Base-by-base conservation (phyloP, 1,140 invertebrate species). In the Penaeus indicus region DNA sequence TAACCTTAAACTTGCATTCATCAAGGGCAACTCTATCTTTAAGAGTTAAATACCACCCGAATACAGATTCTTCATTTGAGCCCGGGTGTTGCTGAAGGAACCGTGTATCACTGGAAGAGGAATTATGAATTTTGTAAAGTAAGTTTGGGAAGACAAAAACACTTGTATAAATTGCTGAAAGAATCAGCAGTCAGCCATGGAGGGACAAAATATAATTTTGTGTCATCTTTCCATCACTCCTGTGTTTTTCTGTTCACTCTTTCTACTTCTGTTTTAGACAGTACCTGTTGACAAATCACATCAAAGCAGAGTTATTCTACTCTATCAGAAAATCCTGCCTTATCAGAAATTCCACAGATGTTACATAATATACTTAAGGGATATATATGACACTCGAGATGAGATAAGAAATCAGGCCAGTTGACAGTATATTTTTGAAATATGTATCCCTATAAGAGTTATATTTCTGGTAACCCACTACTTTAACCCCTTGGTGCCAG, bases 1-100 rank as follows among this genome's bases (percentile, higher is more conserved):
- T 78, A 47, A 90, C 60, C 69, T 78, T 82, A 47, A 75, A 90
- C 27, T 79, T 82, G 60, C 89, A 90, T 54, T 90, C 84, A 11
- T 78, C 85, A 18, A 86, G 79, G 19, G 84, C 85, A 60, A 90
- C 81, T 62, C 86, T 86, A 63, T 83, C 89, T 69, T 90, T 90
- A 19, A 86, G 80, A 38, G 25, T 63, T 38, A 86, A 63, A 16
- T 85, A 47, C 89, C 89, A 90, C 62, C 86, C 85, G 78, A 90
- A 90, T 38, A 86, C 22, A n/a, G 89, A 69, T 13, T 86, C 85
- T 54, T 90, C 89, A 21, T 27, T 86, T n/a, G 78, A 64, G 47
- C 42, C 89, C n/a, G 64, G 67, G 42, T 90, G 27, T 47, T 90
- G 84, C 81, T 90, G 84, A 4, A 90, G 89, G 54, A 90, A 90